These are phyloP conservation scores for Villa cingulata DNA, from an alignment of 2,888 invertebrate genomes.

Conservation along the genomic window DNA sequence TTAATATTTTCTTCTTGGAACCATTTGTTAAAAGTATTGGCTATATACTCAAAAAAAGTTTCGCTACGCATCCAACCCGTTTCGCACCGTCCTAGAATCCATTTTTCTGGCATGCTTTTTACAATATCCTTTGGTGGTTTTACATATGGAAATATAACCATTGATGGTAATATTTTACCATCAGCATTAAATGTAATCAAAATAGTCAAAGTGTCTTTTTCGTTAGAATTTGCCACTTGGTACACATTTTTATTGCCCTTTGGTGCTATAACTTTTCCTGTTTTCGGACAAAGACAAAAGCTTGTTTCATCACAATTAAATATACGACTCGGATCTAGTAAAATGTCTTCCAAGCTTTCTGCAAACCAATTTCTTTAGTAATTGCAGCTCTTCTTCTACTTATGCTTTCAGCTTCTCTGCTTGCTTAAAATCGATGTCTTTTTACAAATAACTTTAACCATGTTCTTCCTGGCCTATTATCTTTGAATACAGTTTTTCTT, in stretches of 20 bases:
- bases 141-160: slow-evolving; percentile 10
- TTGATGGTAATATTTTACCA: slow-evolving; percentile 3
- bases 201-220: too few relatives aligned
- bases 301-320: slow-evolving; percentile 6
- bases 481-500: too few relatives aligned
- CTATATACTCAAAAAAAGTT: too few relatives aligned
- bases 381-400: slow-evolving; percentile 8
- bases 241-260: slow-evolving; percentile 8
- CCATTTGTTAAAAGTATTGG: slow-evolving; percentile 10
- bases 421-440: slow-evolving; percentile 3
- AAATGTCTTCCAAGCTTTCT: slow-evolving; percentile 3
- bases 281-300: slow-evolving; percentile 8
- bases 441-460: slow-evolving; percentile 4
- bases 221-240: slow-evolving; percentile 1
- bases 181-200: too few relatives aligned
- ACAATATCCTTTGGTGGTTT: too few relatives aligned
- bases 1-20: slow-evolving; percentile 5
- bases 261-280: too few relatives aligned
- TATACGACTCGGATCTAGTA: slow-evolving; percentile 3
- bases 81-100: too few relatives aligned
- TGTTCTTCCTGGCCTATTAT: too few relatives aligned
- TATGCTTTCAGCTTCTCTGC: slow-evolving; percentile 8
- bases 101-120: too few relatives aligned
- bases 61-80: too few relatives aligned
- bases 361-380: slow-evolving; percentile 10